Evolutionary conservation across 2,113 vertebrate genomes (phyloP), one percentile per base, ranked within the genome.

Genomic region (Podarcis cretensis): DNA sequence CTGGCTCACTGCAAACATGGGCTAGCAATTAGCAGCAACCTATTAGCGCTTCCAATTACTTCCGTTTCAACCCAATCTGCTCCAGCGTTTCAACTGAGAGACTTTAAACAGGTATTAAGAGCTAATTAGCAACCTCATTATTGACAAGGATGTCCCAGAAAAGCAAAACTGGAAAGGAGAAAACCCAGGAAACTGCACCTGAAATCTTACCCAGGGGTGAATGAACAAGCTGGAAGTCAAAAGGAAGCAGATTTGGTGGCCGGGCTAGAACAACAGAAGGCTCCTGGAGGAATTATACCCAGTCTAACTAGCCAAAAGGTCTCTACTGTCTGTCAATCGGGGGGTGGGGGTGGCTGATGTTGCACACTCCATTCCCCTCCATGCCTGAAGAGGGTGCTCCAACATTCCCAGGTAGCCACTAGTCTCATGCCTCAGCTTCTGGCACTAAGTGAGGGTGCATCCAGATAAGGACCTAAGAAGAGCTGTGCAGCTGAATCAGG

Each of bases 41-140:
- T 85, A 92, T 94, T 90, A 92, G 90, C 89, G 83, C 88, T 94
- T 91, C 82, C 68, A 88, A 90, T 91, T 88, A 91, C 82, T 71
- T 89, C 85, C 13, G 4, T 43, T 40, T 59, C 91, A 5, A 85
- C 92, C 91, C 90, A 3, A 86, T 93, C 93, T 93, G 93, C 91
- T 90, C 86, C 89, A 87, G 86, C 89, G 93, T 93, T 94, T 54
- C 91, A 95, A 93, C 87, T 90, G 92, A 91, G 94, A 69, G 69
- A 95, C 92, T 94, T 93, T 89, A 84, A 91, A 93, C 89, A 93
- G 94, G 92, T 86, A 92, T 43, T n/a, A 43, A 27, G 57, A 94
- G 92, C 92, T 95, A 95, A 95, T 96, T 95, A 95, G 92, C 84
- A 87, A 89, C 20, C 92, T 91, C 93, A 93, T 94, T 90, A 93